Percentiles rank a stretch among this genome's conserved stretches.
Evolutionary conservation across 2,113 vertebrate genomes (phyloP).

Genomic region (Athene noctua): DNA sequence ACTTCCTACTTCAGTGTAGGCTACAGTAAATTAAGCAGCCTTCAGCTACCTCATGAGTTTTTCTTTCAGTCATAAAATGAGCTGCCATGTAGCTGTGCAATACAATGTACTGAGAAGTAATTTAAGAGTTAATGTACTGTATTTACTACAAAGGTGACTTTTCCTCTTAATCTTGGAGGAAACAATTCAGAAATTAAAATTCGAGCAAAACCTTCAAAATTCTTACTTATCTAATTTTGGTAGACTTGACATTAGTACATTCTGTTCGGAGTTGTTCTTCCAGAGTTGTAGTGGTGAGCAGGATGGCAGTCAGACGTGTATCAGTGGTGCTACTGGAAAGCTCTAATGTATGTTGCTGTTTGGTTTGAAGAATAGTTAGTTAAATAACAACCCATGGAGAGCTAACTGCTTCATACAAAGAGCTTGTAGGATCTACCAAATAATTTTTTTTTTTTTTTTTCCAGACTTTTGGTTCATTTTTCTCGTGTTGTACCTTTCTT

Average conservation of each 20-base stretch:
- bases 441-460: not conserved
- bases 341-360: not conserved
- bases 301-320: not conserved
- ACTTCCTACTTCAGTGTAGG: not conserved
- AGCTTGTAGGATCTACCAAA: not conserved
- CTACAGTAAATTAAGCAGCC: not conserved
- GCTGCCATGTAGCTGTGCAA: not conserved
- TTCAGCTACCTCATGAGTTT: not conserved
- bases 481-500: not conserved
- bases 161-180: not conserved
- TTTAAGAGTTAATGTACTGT: not conserved
- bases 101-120: not conserved
- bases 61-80: not conserved
- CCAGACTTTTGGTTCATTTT: not conserved
- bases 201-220: not conserved
- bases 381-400: not conserved
- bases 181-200: not conserved
- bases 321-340: not conserved
- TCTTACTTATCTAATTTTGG: not conserved
- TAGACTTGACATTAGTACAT: not conserved
- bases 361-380: not conserved
- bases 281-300: not conserved
- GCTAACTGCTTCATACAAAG: not conserved
- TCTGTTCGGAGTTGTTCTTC: not conserved
- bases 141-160: not conserved